Evolutionary conservation across 2,888 invertebrate genomes (phyloP), one percentile per base, ranked within the genome.

Genomic region (Coronaproctus castanopsis): DNA sequence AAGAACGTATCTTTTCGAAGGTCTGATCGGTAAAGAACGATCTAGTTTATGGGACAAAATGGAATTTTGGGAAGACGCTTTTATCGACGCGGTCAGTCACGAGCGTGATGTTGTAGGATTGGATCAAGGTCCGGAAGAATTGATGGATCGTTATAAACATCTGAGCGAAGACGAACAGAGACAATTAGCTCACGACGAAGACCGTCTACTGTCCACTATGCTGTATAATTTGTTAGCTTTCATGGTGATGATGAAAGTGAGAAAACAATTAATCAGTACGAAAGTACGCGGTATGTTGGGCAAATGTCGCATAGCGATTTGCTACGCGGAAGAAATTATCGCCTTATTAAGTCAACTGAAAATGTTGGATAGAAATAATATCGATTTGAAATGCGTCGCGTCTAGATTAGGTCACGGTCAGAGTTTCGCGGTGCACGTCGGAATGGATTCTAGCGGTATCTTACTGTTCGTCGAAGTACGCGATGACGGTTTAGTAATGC

Each of bases 61-160:
- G 88, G 92, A 93, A 70, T 98, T 98, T 74, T 99, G 98, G 98
- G 98, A 99, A 71, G 97, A 98, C 71, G 88, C 93, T 0, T 99
- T 98, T 70, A 76, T 97, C 59, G 98, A 99, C 74, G 95, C 97
- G 0, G 97, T 99, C 1, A 79, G 80, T 21, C 97, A 98, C 72
- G 98, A 99, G 71, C 78, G 98, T 21, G 98, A 99, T 70, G 91
- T 97, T 82, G 89, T 97, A 66, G 95, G 98, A 58, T 96, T 99
- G 96, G 98, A 99, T 76, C 97, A 98, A 77, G 95, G 96, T 21
- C 93, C 96, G 48, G 83, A 87, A 59, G 96, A 96, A 75, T 96
- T 97, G 96, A 95, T 97, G 91, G 96, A 96, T 69, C 81, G 95
- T 66, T 96, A 96, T 74, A 91, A 89, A 70, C 83, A 86, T 58